Percentiles rank a stretch among this genome's conserved stretches.
phyloP scores from a whole-genome alignment of 2,888 invertebrate genomes.

The Drosophila ustulata region DNA sequence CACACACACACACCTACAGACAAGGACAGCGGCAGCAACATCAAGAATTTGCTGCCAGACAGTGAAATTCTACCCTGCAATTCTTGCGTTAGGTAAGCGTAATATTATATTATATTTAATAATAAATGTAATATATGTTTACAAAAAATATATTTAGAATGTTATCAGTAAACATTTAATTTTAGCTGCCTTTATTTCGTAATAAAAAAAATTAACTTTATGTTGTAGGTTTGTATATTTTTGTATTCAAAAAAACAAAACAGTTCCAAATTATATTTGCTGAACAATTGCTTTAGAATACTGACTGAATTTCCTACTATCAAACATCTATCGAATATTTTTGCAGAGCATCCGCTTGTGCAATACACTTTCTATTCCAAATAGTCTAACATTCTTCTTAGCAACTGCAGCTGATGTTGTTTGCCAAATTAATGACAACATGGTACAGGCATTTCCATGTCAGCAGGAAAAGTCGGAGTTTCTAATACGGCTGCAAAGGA shows the following conservation, averaged over 20 bases:
- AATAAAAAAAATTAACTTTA: too few species aligned
- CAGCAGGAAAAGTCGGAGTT: conserved; percentile 45
- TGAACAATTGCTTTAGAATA: background rate
- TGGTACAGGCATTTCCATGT: conserved; percentile 56
- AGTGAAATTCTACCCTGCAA: conserved; percentile 14
- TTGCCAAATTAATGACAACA: conserved; percentile 71
- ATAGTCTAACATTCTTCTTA: conserved; percentile 2
- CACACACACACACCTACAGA: conserved; percentile 8
- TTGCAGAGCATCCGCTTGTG: background rate
- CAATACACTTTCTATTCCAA: rapidly evolving
- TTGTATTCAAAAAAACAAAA: background rate
- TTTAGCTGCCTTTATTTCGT: too few species aligned
- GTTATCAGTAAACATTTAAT: too few species aligned
- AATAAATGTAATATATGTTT: background rate
- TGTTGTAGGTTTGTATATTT: too few species aligned
- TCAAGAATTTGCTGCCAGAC: conserved; percentile 29
- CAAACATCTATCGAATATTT: background rate
- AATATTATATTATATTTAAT: background rate
- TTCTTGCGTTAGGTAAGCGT: background rate
- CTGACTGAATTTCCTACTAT: background rate
- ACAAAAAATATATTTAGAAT: background rate
- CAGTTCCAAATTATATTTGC: background rate
- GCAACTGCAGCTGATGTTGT: conserved; percentile 29
- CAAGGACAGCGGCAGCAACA: conserved; percentile 35
- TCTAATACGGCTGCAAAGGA: conserved; percentile 33